Base-by-base conservation (phyloP, 2,113 vertebrate species). In the Corythaixoides concolor region DNA sequence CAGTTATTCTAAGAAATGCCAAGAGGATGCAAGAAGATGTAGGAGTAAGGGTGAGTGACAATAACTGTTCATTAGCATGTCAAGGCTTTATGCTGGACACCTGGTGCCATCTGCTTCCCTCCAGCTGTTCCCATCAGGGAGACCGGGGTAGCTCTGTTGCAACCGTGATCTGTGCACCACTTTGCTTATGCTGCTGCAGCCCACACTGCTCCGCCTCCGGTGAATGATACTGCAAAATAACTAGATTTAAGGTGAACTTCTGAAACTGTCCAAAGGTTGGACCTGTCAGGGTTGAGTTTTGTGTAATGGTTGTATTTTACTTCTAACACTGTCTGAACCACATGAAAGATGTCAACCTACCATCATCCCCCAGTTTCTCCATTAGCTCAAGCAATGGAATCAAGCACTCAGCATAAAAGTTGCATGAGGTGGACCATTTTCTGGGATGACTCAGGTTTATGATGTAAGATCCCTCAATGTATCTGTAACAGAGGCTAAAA, bases 1-100 rank as follows among this genome's bases (percentile, higher is more conserved):
- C 45, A 47, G 68, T 82, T 95, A 88, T 76, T 87, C 78, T 76
- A 85, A 82, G 88, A 95, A 82, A 88, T 22, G 68, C 30, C 70
- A 85, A 79, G 37, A 85, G 26, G 18, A 75, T 68, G 53, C 35
- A 85, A 62, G 45, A 94, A 87, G 60, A 90, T 69, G 60, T 62
- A 92, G 62, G 58, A 85, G 58, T 79, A 60, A 22, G 70, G 45
- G 32, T 26, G 23, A 95, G 45, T 76, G 80, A 82, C 82, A 95
- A 90, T 55, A 93, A 92, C 50, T 83, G 62, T 69, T 87, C 72
- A 49, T 89, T 92, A 69, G 30, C 66, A 6, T 39, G 45, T 50
- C 62, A 72, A 89, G 62, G 24, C 14, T 64, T 73, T 92, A 14
- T 75, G 32, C 56, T 52, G 83, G 91, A 66, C 69, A 74, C 76